Conservation (phyloP, 1,140 invertebrate genomes). For the Drosophila mojavensis region DNA sequence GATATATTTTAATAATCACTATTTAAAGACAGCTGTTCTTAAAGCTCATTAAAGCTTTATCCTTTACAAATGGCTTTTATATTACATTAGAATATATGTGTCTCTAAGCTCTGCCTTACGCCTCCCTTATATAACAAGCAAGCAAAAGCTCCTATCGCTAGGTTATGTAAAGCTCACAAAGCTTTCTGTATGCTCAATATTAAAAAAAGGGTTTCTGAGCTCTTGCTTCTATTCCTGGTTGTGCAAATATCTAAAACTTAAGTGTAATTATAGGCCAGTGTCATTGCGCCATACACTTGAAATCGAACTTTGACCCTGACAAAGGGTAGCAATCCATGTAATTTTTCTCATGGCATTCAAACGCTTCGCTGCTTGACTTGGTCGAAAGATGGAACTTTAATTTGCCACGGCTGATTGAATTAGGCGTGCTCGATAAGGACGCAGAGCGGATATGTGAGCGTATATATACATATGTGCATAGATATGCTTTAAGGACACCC, state of each 20-base stretch:
- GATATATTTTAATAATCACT: no score
- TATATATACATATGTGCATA: constrained; percentile 20
- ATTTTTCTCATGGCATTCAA: constrained; percentile 54
- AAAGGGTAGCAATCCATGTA: constrained; percentile 49
- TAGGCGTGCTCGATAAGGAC: constrained; percentile 58
- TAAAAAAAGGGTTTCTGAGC: neutral
- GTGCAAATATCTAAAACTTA: neutral
- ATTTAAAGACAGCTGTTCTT: no score
- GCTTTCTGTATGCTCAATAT: no score
- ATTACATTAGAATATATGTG: no score
- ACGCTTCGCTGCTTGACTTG: constrained; percentile 60
- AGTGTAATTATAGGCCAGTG: constrained; percentile 3
- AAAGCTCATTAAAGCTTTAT: no score
- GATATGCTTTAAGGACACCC: constrained; percentile 33
- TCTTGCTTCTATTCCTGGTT: neutral
- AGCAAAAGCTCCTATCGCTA: no score
- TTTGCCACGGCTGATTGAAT: constrained; percentile 79
- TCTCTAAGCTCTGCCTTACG: no score
- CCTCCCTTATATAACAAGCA: no score
- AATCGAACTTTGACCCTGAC: constrained; percentile 65
- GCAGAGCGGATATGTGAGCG: neutral
- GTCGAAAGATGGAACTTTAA: constrained; percentile 72
- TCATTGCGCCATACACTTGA: constrained; percentile 13
- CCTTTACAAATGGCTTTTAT: no score
- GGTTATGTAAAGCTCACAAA: no score